Evolutionary conservation across 2,888 invertebrate genomes (phyloP).

Genomic region (Nemapogon koenigi): DNA sequence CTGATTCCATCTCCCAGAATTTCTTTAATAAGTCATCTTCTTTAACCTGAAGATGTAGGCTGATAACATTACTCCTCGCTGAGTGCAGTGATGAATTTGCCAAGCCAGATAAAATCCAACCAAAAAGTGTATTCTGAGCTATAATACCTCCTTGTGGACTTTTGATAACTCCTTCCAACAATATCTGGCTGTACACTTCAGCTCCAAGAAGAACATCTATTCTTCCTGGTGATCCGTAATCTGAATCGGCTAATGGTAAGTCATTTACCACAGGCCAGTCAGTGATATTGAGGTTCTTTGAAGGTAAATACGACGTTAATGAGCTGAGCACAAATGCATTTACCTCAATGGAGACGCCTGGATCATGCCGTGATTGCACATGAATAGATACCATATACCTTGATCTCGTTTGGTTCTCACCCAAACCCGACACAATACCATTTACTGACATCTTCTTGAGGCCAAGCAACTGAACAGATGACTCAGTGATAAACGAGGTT

Average conservation of each 20-base stretch:
- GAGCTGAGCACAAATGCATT: conserved; percentile 14
- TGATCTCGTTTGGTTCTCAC: conserved; percentile 12
- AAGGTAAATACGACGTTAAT: conserved; percentile 14
- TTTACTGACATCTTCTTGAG: conserved; percentile 17
- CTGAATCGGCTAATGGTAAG: conserved; percentile 1
- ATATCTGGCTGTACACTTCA: conserved; percentile 1
- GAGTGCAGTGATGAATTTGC: too few species aligned
- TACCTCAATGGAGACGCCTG: conserved; percentile 11
- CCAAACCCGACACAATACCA: conserved; percentile 18
- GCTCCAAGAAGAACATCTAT: conserved; percentile 1
- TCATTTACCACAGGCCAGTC: not conserved
- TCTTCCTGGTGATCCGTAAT: not conserved
- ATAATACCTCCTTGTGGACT: too few species aligned
- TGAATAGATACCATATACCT: conserved; percentile 14
- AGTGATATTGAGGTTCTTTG: conserved; percentile 11
- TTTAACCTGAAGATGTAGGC: not conserved
- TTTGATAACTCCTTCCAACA: not conserved
- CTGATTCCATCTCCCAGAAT: conserved; percentile 17
- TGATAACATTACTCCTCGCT: not conserved
- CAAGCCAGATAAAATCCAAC: too few species aligned
- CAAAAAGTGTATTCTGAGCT: too few species aligned
- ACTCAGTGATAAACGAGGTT: conserved; percentile 15
- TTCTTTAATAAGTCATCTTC: conserved; percentile 11
- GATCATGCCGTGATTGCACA: conserved; percentile 13
- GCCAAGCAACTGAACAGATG: conserved; percentile 17